Conservation (phyloP, 2,888 invertebrate species). For the Heliconius aoede region DNA sequence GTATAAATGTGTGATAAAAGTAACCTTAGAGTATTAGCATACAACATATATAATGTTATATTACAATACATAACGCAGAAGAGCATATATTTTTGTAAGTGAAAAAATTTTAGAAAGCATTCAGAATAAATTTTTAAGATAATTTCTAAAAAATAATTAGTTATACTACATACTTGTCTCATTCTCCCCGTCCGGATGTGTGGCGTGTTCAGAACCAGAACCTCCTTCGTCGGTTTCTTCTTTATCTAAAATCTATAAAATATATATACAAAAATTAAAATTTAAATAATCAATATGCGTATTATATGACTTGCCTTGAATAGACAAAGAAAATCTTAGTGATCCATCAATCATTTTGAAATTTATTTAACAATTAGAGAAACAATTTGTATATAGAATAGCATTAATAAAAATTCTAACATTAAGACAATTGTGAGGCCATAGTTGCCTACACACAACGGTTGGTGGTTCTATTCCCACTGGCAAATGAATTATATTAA, state of each 20-base stretch:
- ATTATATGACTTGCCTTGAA: no score
- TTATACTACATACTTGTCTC: constrained; percentile 64
- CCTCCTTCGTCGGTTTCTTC: constrained; percentile 79
- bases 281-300: background rate
- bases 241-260: constrained; percentile 76
- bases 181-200: constrained; percentile 77
- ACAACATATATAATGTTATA: background rate
- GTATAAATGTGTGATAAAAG: background rate
- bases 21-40: background rate
- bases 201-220: constrained; percentile 72
- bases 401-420: no score
- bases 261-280: constrained; percentile 8
- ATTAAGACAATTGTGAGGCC: no score
- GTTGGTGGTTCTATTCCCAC: no score
- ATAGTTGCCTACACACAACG: no score
- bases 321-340: no score
- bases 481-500: no score
- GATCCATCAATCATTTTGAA: no score
- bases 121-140: background rate
- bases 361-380: no score
- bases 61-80: no score
- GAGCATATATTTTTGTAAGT: background rate
- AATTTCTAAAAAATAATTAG: background rate
- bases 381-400: no score
- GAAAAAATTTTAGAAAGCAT: background rate